Evolutionary conservation across 1,140 invertebrate species (phyloP), one percentile per base, ranked within the genome.

Genomic region (Micrasema longulum): DNA sequence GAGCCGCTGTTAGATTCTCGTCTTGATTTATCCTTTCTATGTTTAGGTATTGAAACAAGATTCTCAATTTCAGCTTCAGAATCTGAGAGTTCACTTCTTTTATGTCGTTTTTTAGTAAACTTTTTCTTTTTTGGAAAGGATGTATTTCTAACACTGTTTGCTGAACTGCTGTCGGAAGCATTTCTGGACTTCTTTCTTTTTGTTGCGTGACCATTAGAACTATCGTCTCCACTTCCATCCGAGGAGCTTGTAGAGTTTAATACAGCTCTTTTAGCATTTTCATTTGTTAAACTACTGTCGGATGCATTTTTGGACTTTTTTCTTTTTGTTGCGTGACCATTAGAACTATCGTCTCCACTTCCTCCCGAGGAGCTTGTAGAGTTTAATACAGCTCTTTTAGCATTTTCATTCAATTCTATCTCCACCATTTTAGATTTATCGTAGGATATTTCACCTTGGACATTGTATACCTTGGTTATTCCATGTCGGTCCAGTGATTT

Each of bases 381-480:
- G 47, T 60, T 60, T 43, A 69, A 35, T 16, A 69, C 53, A 4
- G 55, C 38, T 35, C 2, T 16, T 14, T 57, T 69, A 16, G 67
- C 67, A 35, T 18, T 57, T 16, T 69, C 41, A 35, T 69, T 69
- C 16, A 69, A 31, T 36, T 66, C 47, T 52, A 9, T 65, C 35
- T 41, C 62, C n/a, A 36, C 50, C 10, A 18, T 38, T 66, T 66
- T 50, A 35, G 36, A 12, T 14, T 68, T 35, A 22, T 57, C 3
- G 38, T 16, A 69, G 7, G 20, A 57, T 9, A 57, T 0, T 11
- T 47, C 55, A 1, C 67, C 53, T 1, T 11, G 20, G 57, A 48
- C 67, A 60, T 60, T 62, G 20, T 62, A 62, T 9, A 69, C 53
- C 47, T n/a, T 69, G n/a, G 57, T 57, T 10, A 69, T 64, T 47